These are phyloP conservation scores for Dyspetes luteomarginatus DNA, from an alignment of 2,888 invertebrate genomes.

Conservation along the genomic window DNA sequence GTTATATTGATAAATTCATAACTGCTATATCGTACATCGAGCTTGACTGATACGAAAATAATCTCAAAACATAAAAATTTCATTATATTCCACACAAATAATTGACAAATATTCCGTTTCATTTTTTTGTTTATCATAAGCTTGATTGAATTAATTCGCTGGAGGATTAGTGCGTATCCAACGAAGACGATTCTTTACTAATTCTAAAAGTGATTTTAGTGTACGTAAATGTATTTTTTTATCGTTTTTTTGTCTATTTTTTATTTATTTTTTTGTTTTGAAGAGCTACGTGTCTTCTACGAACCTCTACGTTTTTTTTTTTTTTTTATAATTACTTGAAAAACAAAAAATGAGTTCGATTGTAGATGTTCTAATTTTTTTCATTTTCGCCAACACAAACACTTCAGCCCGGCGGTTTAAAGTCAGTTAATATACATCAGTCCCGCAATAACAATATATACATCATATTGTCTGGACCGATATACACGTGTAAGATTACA, in stretches of 20 bases:
- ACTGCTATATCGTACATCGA: conserved; percentile 43
- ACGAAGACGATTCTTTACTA: conserved; percentile 45
- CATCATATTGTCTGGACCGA: conserved; percentile 69
- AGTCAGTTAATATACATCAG: conserved; percentile 50
- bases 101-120: conserved; percentile 59
- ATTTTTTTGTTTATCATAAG: conserved; percentile 3
- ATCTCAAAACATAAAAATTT: conserved; percentile 43
- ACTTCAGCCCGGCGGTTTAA: conserved; percentile 73
- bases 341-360: conserved; percentile 14
- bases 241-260: conserved; percentile 8
- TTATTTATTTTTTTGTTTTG: conserved; percentile 20
- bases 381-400: conserved; percentile 60
- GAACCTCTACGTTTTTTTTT: conserved; percentile 36
- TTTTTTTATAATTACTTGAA: conserved; percentile 24
- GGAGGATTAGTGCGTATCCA: conserved; percentile 41
- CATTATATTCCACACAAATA: conserved; percentile 56
- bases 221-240: conserved; percentile 24
- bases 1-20: conserved; percentile 33
- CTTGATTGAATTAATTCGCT: conserved; percentile 42
- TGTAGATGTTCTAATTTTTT: conserved; percentile 26
- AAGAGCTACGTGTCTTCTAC: conserved; percentile 37
- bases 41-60: conserved; percentile 20
- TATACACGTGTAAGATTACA: conserved; percentile 57
- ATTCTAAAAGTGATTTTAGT: conserved; percentile 41
- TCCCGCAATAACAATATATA: conserved; percentile 70